These are phyloP conservation scores for Tanytarsus gracilentus DNA, from an alignment of 2,888 invertebrate species.

Conservation along the genomic window DNA sequence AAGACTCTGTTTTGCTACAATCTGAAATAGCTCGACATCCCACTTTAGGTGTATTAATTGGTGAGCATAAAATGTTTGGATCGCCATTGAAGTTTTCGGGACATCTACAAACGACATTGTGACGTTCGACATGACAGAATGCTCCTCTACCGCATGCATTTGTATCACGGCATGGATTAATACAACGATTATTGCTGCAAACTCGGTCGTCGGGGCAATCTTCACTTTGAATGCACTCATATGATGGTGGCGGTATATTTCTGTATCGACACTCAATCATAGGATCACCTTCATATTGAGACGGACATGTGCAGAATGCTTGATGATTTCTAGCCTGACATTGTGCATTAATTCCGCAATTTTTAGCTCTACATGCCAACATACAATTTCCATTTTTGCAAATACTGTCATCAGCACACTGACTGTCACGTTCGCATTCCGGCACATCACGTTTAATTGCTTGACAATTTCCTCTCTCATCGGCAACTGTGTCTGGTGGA, in stretches of 20 bases:
- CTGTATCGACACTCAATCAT: slow-evolving; percentile 56
- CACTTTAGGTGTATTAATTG: slow-evolving; percentile 65
- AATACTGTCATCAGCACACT: slow-evolving; percentile 64
- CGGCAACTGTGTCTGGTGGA: slow-evolving; percentile 68
- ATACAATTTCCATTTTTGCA: slow-evolving; percentile 68
- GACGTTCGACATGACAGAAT: slow-evolving; percentile 71
- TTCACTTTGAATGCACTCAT: slow-evolving; percentile 67
- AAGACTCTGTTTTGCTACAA: slow-evolving; percentile 73
- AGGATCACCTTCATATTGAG: slow-evolving; percentile 69
- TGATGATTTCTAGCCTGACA: slow-evolving; percentile 68
- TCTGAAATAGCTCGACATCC: slow-evolving; percentile 73
- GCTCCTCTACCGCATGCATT: slow-evolving; percentile 70
- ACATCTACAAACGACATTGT: slow-evolving; percentile 69
- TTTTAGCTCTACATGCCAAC: slow-evolving; percentile 66
- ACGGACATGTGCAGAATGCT: slow-evolving; percentile 68
- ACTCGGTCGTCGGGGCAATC: slow-evolving; percentile 67
- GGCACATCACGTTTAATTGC: slow-evolving; percentile 47
- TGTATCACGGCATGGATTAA: slow-evolving; percentile 62
- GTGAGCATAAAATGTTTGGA: slow-evolving; percentile 60
- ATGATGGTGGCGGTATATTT: slow-evolving; percentile 36
- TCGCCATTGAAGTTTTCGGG: slow-evolving; percentile 69
- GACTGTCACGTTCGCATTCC: slow-evolving; percentile 62
- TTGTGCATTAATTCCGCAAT: slow-evolving; percentile 74
- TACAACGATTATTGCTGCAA: slow-evolving; percentile 67
- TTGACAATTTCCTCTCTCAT: slow-evolving; percentile 63